Conservation (phyloP, 2,888 invertebrate genomes). For the Synergus umbraculus region DNA sequence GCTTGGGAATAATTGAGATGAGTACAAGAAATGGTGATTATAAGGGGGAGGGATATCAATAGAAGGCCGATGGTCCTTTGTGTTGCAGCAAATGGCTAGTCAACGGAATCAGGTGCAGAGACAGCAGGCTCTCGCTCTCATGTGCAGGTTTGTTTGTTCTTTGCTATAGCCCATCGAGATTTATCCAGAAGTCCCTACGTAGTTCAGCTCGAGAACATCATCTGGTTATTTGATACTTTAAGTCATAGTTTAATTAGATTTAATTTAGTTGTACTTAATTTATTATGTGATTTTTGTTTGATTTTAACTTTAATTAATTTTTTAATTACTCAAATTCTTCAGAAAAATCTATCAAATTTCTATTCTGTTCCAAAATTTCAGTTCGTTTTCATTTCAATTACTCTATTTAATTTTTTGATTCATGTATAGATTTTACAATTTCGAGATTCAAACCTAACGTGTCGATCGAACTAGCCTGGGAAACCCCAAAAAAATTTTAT, state of each 20-base stretch:
- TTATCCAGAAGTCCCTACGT: slow-evolving; percentile 58
- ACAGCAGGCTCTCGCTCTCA: slow-evolving; percentile 92
- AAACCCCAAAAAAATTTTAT: neutral
- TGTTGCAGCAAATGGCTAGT: slow-evolving; percentile 89
- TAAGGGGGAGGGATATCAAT: slow-evolving; percentile 74
- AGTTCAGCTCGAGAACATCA: slow-evolving; percentile 56
- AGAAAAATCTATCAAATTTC: neutral
- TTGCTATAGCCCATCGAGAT: slow-evolving; percentile 64
- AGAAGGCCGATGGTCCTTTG: slow-evolving; percentile 76
- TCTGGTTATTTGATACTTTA: slow-evolving; percentile 25
- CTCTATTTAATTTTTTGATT: neutral
- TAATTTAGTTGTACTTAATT: slow-evolving; percentile 3
- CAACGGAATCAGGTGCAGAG: slow-evolving; percentile 93
- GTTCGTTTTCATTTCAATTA: neutral
- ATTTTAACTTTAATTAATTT: too few relatives aligned
- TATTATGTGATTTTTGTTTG: neutral
- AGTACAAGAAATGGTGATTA: slow-evolving; percentile 62
- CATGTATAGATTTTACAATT: neutral
- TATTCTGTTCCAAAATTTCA: neutral
- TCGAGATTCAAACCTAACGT: neutral
- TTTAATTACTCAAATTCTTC: neutral
- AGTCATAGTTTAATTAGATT: slow-evolving; percentile 31
- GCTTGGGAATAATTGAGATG: slow-evolving; percentile 66
- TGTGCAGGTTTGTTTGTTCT: slow-evolving; percentile 87
- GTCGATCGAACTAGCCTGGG: neutral